Evolutionary conservation across 2,888 invertebrate species (phyloP).

Genomic region (Dasysyrphus albostriatus): DNA sequence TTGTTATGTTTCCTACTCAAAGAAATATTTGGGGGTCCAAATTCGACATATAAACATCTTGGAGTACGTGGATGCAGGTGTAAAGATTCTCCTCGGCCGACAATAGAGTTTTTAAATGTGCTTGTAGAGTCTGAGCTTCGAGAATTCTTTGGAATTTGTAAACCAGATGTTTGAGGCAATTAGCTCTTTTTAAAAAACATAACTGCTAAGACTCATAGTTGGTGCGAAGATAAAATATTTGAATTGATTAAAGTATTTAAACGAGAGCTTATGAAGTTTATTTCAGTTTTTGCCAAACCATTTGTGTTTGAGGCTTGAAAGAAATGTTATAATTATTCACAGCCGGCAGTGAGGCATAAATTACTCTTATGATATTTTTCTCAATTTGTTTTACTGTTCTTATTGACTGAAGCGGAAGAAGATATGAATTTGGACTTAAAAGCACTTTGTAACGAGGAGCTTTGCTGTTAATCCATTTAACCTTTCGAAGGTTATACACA

Average conservation of each 20-base stretch:
- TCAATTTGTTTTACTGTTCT: not conserved
- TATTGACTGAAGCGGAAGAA: no score
- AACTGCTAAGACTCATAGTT: no score
- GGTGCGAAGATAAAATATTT: no score
- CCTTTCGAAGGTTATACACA: not conserved
- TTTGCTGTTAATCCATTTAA: not conserved
- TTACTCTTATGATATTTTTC: not conserved
- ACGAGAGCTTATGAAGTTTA: not conserved
- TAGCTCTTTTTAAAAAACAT: no score
- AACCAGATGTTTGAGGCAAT: no score
- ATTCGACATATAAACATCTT: not conserved
- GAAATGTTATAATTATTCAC: no score
- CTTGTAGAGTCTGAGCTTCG: not conserved
- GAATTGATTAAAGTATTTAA: not conserved
- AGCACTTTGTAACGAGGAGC: not conserved
- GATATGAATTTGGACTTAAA: not conserved
- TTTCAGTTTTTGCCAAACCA: not conserved
- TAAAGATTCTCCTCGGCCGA: not conserved
- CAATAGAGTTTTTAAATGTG: slow-evolving; percentile 6
- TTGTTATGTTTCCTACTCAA: no score
- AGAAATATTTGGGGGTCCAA: no score
- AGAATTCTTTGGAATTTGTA: not conserved
- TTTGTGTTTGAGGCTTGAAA: no score
- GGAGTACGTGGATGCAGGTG: not conserved
- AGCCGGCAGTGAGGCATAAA: not conserved